Base-by-base conservation (phyloP, 2,797 vertebrate species). In the Parotocinclus haroldoi region DNA sequence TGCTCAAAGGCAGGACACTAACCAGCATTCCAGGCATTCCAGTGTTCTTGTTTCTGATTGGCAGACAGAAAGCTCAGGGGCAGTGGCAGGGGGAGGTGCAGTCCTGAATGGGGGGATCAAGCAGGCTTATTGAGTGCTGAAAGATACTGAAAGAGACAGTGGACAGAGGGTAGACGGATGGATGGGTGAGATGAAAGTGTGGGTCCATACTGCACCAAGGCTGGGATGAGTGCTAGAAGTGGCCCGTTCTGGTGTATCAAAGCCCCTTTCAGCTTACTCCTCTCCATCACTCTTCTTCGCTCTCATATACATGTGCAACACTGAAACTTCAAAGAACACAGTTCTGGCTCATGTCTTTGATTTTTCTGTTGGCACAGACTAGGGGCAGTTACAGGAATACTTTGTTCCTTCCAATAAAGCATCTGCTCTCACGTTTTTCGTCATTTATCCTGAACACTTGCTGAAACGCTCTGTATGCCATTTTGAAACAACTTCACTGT, bases 11-110 rank as follows among this genome's bases (percentile, higher is more conserved):
- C 68, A 79, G 80, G 46, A 81, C 81, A 76, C 66, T 81, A 80
- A 85, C 78, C 71, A 73, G 73, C 83, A 91, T 89, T 79, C 78
- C 83, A 86, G 77, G 77, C 83, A 90, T 91, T 73, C 88, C 88
- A 78, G 17, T n/a, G 45, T 10, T 48, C 45, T 12, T 9, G 12
- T 48, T 48, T n/a, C 1, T 48, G 45, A 48, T 48, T 48, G 45
- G 45, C n/a, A 12, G 10, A n/a, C 13, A 12, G 7, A 11, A 11
- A 11, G 45, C 45, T 48, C 13, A 44, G 9, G 9, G 86, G 89
- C 70, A 9, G 19, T 78, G 68, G 46, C 39, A 27, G 62, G 46
- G 18, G 74, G 82, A 80, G 72, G 74, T 58, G 76, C 61, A 10
- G 69, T 63, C 37, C 61, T 51, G 84, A 87, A 82, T 78, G 58